Percentiles rank a stretch among this genome's conserved stretches.
Evolutionary conservation across 2,113 vertebrate genomes (phyloP).

Genomic region (Osmerus eperlanus): DNA sequence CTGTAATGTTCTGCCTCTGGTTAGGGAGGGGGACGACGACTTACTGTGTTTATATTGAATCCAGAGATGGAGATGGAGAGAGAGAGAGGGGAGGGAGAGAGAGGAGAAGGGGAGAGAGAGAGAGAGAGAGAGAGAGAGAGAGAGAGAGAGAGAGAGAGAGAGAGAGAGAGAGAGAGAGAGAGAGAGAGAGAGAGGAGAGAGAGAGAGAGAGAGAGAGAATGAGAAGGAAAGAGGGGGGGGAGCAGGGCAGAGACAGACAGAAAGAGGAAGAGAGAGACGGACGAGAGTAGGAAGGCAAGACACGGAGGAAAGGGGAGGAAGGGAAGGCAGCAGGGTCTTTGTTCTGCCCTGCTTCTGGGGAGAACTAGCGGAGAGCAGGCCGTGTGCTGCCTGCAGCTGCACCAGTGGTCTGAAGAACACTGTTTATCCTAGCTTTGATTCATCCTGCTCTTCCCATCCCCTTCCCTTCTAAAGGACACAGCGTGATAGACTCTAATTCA

Average conservation of each 20-base stretch:
- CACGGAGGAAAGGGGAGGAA: slow-evolving; percentile 16
- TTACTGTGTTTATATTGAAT: slow-evolving; percentile 47
- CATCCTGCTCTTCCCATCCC: slow-evolving; percentile 5
- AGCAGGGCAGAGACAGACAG: not conserved
- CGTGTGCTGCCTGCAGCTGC: slow-evolving; percentile 47
- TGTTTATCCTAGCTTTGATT: slow-evolving; percentile 3
- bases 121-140: slow-evolving; percentile 28
- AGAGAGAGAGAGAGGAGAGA: not conserved
- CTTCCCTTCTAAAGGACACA: slow-evolving; percentile 35
- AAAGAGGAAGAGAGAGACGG: slow-evolving; percentile 15
- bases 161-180: slow-evolving; percentile 38
- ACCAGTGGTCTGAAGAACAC: slow-evolving; percentile 32
- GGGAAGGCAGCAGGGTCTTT: too few relatives aligned
- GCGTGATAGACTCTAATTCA: slow-evolving; percentile 56
- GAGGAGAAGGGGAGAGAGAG: slow-evolving; percentile 10
- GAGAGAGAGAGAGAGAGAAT: not conserved
- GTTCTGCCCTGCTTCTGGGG: too few relatives aligned
- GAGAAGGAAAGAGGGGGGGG: not conserved
- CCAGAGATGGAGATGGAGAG: slow-evolving; percentile 53
- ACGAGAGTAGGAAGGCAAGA: slow-evolving; percentile 26
- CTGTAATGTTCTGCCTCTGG: slow-evolving; percentile 19
- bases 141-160: too few relatives aligned
- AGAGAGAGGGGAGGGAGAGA: too few relatives aligned
- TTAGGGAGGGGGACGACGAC: not conserved
- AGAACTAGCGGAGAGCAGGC: too few relatives aligned